These are phyloP conservation scores for Actinopyga echinites DNA, from an alignment of 53 echinoderm and acorn worm genomes.

Conservation along the genomic window DNA sequence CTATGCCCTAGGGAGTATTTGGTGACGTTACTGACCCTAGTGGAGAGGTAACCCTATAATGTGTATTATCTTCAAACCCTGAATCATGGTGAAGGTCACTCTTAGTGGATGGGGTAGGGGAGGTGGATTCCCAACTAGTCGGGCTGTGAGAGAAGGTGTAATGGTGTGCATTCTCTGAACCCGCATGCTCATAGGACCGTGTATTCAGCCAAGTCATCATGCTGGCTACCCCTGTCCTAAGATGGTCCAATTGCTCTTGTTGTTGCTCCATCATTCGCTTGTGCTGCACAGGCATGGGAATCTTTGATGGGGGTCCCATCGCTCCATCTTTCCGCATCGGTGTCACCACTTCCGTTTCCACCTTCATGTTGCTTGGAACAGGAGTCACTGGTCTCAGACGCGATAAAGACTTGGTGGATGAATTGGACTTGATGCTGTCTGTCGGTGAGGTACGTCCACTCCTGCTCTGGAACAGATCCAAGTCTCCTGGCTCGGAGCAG, in stretches of 20 bases:
- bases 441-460: conserved; percentile 61
- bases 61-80: conserved; percentile 84
- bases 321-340: conserved; percentile 66
- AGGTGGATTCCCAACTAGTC: conserved; percentile 78
- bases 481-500: conserved; percentile 29
- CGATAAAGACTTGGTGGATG: conserved; percentile 63
- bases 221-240: conserved; percentile 66
- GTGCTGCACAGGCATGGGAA: conserved; percentile 88
- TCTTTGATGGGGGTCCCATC: conserved; percentile 59
- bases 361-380: conserved; percentile 77
- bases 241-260: conserved; percentile 49
- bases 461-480: conserved; percentile 25
- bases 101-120: conserved; percentile 78
- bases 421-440: conserved; percentile 62
- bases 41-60: conserved; percentile 17
- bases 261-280: conserved; percentile 65
- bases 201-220: conserved; percentile 70
- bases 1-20: background rate
- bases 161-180: conserved; percentile 48
- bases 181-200: conserved; percentile 53
- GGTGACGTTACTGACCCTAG: conserved; percentile 2
- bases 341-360: conserved; percentile 65
- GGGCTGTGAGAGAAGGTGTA: conserved; percentile 60
- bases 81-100: conserved; percentile 84
- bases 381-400: conserved; percentile 77